Evolutionary conservation across 2,888 invertebrate genomes (phyloP).

Genomic region (Melitaea athalia): DNA sequence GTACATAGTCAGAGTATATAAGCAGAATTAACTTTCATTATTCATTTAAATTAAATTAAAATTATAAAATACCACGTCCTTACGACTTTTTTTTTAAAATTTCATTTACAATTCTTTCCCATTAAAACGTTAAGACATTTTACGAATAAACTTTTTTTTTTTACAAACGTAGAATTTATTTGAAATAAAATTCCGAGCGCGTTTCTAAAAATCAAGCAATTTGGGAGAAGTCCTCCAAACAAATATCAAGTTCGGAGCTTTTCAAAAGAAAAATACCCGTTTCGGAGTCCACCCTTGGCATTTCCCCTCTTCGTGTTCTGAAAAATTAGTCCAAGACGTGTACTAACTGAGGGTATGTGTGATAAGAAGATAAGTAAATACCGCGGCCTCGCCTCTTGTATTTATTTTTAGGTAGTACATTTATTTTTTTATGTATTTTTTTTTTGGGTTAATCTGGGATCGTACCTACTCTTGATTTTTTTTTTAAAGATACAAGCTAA

Average conservation of each 20-base stretch:
- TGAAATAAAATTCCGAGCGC: constrained; percentile 29
- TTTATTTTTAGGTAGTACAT: not conserved
- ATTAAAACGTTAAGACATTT: not conserved
- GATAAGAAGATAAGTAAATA: constrained; percentile 6
- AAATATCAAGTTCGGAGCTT: constrained; percentile 34
- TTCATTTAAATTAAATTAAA: too few species aligned
- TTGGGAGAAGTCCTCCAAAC: constrained; percentile 28
- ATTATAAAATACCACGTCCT: too few species aligned
- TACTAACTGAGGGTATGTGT: constrained; percentile 14
- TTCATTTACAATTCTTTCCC: not conserved
- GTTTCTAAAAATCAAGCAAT: constrained; percentile 37
- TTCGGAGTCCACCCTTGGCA: constrained; percentile 34
- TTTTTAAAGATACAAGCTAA: too few species aligned
- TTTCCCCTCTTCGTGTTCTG: constrained; percentile 45
- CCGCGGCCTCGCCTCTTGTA: not conserved
- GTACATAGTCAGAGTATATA: too few species aligned
- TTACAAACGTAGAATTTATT: constrained; percentile 5
- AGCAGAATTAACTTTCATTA: too few species aligned
- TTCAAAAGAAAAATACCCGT: constrained; percentile 36
- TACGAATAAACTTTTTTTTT: not conserved
- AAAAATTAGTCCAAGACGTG: constrained; percentile 50
- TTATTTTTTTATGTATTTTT: not conserved
- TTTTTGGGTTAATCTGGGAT: too few species aligned
- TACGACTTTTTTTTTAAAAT: too few species aligned
- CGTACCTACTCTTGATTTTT: too few species aligned